Percentiles rank a stretch among this genome's conserved stretches.
Conservation (phyloP, 1,140 invertebrate genomes). For the Caenorhabditis latens region DNA sequence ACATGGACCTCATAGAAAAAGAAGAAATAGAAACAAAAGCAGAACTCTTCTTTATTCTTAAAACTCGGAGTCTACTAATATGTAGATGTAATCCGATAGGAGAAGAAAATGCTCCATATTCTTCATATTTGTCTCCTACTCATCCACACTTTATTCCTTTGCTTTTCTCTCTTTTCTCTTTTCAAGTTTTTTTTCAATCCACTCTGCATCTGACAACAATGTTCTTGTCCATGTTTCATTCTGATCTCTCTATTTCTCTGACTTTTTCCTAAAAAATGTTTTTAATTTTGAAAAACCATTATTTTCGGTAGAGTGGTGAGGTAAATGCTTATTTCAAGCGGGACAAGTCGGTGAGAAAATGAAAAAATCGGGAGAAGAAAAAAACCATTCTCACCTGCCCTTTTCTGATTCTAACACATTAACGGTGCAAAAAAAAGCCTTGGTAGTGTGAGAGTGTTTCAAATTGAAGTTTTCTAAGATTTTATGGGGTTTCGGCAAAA, state of each 20-base stretch:
- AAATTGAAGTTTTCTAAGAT: background rate
- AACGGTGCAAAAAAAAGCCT: background rate
- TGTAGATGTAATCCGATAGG: constrained; percentile 43
- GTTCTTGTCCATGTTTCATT: background rate
- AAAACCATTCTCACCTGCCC: background rate
- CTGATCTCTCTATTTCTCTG: background rate
- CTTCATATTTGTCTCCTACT: constrained; percentile 31
- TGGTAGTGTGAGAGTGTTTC: background rate
- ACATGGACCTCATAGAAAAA: background rate
- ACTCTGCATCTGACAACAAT: constrained; percentile 17
- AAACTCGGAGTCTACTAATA: constrained; percentile 38
- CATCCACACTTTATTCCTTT: constrained; percentile 42
- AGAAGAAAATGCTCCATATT: constrained; percentile 15
- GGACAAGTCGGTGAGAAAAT: no score
- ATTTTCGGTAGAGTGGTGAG: no score
- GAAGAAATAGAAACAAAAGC: background rate
- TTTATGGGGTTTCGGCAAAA: background rate
- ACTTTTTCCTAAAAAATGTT: background rate
- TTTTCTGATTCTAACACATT: background rate
- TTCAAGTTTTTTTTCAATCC: constrained; percentile 48
- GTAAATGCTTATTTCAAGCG: no score
- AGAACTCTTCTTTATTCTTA: background rate
- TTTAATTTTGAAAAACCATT: no score
- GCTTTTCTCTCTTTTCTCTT: background rate
- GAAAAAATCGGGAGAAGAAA: background rate